A percentile compares a stretch with the other conserved stretches of the same genome.
Conservation (phyloP, 2,888 invertebrate genomes). For the Phragmatobia fuliginosa region DNA sequence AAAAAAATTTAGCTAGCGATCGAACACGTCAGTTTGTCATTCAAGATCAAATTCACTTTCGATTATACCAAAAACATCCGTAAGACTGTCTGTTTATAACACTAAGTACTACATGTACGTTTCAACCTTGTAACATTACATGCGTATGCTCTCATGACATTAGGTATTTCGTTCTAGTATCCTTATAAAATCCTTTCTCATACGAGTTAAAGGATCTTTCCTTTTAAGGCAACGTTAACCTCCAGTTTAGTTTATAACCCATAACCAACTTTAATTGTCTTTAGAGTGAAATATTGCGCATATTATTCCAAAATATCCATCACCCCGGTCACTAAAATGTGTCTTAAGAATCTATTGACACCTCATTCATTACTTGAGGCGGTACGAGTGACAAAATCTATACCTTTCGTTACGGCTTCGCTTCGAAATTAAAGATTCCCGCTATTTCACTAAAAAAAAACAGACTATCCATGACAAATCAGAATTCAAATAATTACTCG, state of each 20-base stretch:
- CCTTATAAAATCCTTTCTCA: background rate
- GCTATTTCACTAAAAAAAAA: constrained; percentile 4
- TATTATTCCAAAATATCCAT: too few species aligned
- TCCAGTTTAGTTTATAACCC: background rate
- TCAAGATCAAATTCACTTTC: background rate
- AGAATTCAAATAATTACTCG: constrained; percentile 18
- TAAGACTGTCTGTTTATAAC: background rate
- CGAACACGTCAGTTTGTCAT: too few species aligned
- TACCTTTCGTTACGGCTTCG: background rate
- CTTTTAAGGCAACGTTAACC: background rate
- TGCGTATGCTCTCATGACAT: background rate
- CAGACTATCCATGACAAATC: constrained; percentile 13
- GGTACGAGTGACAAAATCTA: too few species aligned
- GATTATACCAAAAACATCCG: background rate
- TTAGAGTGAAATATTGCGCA: too few species aligned
- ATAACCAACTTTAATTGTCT: background rate
- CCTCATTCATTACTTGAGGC: too few species aligned
- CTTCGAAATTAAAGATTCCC: background rate
- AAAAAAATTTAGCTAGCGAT: too few species aligned
- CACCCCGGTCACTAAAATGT: too few species aligned
- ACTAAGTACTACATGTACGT: background rate
- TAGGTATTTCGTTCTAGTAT: background rate
- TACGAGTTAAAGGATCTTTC: background rate
- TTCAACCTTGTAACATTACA: background rate
- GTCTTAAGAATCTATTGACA: too few species aligned